Evolutionary conservation across 2,113 vertebrate genomes (phyloP), one percentile per base, ranked within the genome.

Genomic region (Neogobius melanostomus): DNA sequence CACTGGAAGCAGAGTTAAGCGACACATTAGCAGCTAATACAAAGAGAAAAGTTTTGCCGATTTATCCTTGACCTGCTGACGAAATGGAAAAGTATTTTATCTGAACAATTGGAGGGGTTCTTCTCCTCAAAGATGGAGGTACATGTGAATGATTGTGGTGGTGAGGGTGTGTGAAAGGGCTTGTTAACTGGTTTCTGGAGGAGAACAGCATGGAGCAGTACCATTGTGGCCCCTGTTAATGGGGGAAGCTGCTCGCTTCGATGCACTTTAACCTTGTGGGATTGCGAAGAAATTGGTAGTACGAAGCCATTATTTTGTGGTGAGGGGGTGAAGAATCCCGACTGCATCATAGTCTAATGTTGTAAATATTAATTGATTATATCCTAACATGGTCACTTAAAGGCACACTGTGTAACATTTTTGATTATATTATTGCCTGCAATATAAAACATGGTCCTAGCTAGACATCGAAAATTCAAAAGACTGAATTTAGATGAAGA

Each of bases 221-320:
- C 48, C 17, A 11, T n/a, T 54, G 10, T 44, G 49, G 10, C 11
- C 11, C n/a, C 14, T 48, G 11, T 49, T 17, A 56, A 21, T 11
- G 7, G 54, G n/a, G 36, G n/a, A 47, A 6, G 53, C 52, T 11
- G 69, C 54, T 62, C 10, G 11, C 49, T 75, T 68, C 52, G 14
- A 3, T 60, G 11, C 74, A 61, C 64, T 65, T 65, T 74, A 12
- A 69, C 3, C 59, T 61, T 16, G 71, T 52, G 17, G 44, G 60
- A 71, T 47, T 52, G 47, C 15, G 7, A 21, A 46, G 10, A 68
- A n/a, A 17, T 73, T 36, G 8, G 12, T 66, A 63, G 66, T 72
- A 9, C 36, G 16, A n/a, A 54, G 65, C 42, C 17, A 36, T 70
- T 43, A 14, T 60, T 12, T 17, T 28, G 53, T 28, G 5, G 52